Evolutionary conservation across 2,888 invertebrate species (phyloP), one percentile per base, ranked within the genome.

Genomic region (Drosophila kuntzei): DNA sequence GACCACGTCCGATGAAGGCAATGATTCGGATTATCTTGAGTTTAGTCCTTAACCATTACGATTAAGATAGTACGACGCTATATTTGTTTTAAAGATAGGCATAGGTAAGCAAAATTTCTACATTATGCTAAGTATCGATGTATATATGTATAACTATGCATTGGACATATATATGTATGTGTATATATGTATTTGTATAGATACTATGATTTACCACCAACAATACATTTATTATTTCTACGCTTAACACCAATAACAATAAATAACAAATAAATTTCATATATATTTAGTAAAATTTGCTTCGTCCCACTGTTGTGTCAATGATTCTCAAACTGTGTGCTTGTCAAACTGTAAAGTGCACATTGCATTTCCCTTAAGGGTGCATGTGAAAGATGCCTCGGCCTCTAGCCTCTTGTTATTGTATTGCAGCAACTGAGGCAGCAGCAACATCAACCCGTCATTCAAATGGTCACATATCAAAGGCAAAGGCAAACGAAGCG

Each of bases 201-300:
- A 58, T 47, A 34, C 44, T 68, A 66, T 79, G 51, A 78, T 71
- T 87, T 77, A 67, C 62, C 77, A 77, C 73, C 75, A 77, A 70
- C 14, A 50, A 57, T 63, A 67, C 77, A 77, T 77, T 72, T 68
- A 68, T 68, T 75, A 60, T 87, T 87, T 82, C 37, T 76, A 83
- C 73, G 84, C 83, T 83, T 88, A 73, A 87, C 66, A 87, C 72
- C 71, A 84, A 79, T 77, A 69, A 84, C 65, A 76, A 68, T 71
- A 71, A 78, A 63, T 65, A 65, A 36, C 32, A 58, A 60, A 62
- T 69, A 81, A 79, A 85, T 73, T 71, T 79, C 69, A n/a, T 71
- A 79, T 50, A 79, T 64, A 73, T 87, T 85, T 59, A 75, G 54
- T 55, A 54, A 55, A 51, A 47, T 12, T 0, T 6, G 37, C 2